phyloP scores from a whole-genome alignment of 2,797 vertebrate genomes.

The Pseudochirops corinnae region DNA sequence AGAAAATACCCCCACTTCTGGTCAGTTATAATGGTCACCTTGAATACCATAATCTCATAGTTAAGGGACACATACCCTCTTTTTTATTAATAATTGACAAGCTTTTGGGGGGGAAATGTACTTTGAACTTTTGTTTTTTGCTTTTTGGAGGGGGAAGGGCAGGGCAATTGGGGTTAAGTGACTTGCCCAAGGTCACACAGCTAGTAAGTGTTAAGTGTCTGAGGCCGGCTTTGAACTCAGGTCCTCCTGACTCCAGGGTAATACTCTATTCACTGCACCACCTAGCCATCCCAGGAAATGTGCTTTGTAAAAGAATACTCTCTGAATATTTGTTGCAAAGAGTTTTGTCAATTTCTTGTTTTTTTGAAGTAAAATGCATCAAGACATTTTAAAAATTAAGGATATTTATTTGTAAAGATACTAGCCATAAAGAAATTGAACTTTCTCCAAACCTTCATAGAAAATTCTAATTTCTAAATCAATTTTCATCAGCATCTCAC shows the following conservation, averaged over 20 bases:
- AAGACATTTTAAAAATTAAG: neutral
- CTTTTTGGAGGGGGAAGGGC: too few species aligned
- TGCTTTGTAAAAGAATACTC: neutral
- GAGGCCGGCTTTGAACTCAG: too few species aligned
- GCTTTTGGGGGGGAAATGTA: neutral
- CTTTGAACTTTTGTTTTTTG: too few species aligned
- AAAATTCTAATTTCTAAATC: conserved; percentile 18
- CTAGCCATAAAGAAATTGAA: neutral
- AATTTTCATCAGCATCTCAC: conserved; percentile 29
- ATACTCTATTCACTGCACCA: too few species aligned
- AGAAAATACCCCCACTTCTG: neutral
- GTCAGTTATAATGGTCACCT: neutral
- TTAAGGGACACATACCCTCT: neutral
- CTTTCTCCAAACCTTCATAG: conserved; percentile 18
- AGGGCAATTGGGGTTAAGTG: too few species aligned
- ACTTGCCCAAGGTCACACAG: too few species aligned
- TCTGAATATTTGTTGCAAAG: neutral
- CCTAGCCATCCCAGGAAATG: too few species aligned
- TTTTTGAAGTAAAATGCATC: neutral
- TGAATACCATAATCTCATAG: neutral
- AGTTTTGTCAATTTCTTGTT: neutral
- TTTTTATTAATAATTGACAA: neutral
- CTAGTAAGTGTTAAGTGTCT: too few species aligned
- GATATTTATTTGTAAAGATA: neutral
- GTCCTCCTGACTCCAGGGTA: too few species aligned